A percentile compares a stretch with the other conserved stretches of the same genome.
phyloP scores from a whole-genome alignment of 2,113 vertebrate species.

The Odocoileus hemionus region DNA sequence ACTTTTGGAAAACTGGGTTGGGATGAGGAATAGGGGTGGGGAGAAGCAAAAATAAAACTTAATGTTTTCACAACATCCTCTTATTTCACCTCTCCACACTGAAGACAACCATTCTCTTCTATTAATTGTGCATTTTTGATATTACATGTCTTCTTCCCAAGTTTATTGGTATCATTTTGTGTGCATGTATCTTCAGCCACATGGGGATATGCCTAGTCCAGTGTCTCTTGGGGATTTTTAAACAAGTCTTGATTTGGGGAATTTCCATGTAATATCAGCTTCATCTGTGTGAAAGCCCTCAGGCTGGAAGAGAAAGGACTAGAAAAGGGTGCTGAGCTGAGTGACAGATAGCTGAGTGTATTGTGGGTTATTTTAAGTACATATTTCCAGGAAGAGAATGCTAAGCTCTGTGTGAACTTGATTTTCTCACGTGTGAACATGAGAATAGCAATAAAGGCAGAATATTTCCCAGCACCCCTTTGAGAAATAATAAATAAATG shows the following conservation, averaged over 20 bases:
- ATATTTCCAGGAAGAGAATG: constrained; percentile 53
- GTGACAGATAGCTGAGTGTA: background rate
- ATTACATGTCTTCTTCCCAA: background rate
- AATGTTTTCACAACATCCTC: background rate
- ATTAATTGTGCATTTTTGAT: background rate
- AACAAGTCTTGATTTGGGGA: background rate
- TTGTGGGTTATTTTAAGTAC: constrained; percentile 39
- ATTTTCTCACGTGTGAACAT: constrained; percentile 52
- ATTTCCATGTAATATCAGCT: constrained; percentile 12
- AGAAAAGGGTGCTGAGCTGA: background rate
- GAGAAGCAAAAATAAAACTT: constrained; percentile 28
- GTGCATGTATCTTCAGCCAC: background rate
- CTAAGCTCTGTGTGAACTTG: constrained; percentile 12
- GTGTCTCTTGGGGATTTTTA: background rate
- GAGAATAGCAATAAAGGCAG: constrained; percentile 31
- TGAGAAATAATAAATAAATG: constrained; percentile 68
- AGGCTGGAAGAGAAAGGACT: background rate
- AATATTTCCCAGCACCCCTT: constrained; percentile 31
- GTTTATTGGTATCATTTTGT: background rate
- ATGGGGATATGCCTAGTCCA: background rate
- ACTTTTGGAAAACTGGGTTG: constrained; percentile 34
- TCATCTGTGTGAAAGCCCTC: background rate
- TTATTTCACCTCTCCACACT: background rate
- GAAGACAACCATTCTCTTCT: background rate
- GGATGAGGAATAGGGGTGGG: background rate